These are phyloP conservation scores for Danaus plexippus DNA, from an alignment of 1,140 invertebrate species.

Conservation along the genomic window DNA sequence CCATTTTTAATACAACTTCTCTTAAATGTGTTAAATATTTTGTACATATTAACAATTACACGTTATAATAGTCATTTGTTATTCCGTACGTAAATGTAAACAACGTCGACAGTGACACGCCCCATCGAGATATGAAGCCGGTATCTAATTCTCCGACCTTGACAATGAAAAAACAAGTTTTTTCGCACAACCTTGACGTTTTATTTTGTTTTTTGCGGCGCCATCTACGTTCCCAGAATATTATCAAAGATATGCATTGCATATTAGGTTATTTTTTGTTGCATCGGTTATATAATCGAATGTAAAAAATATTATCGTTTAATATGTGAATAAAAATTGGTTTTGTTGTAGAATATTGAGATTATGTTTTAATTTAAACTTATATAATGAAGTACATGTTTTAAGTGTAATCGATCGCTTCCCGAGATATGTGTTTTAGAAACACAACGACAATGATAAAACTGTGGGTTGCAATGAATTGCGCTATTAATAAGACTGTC, in stretches of 20 bases:
- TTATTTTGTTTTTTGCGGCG: conserved; percentile 41
- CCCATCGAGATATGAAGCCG: conserved; percentile 54
- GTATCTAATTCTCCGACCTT: conserved; percentile 69
- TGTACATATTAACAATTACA: not conserved
- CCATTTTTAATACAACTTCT: not conserved
- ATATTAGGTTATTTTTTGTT: conserved; percentile 7
- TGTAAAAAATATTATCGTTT: too few species aligned
- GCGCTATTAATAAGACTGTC: conserved; percentile 20
- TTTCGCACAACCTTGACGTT: conserved; percentile 48
- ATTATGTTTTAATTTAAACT: too few species aligned
- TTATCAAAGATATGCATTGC: conserved; percentile 6
- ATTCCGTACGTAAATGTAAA: conserved; percentile 52
- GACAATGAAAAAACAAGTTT: conserved; percentile 66
- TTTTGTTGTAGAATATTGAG: too few species aligned
- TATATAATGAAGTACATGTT: too few species aligned
- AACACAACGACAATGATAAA: conserved; percentile 19
- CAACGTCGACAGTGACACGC: conserved; percentile 56
- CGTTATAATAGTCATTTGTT: conserved; percentile 43
- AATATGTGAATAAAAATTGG: too few species aligned
- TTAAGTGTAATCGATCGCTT: conserved; percentile 18
- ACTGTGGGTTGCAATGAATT: conserved; percentile 14
- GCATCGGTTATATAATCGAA: too few species aligned
- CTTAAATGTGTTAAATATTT: not conserved
- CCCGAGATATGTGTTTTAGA: conserved; percentile 20
- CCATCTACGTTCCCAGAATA: conserved; percentile 19